A percentile compares a stretch with the other conserved stretches of the same genome.
Conservation (phyloP, 2,113 vertebrate genomes). For the Triplophysa rosa region DNA sequence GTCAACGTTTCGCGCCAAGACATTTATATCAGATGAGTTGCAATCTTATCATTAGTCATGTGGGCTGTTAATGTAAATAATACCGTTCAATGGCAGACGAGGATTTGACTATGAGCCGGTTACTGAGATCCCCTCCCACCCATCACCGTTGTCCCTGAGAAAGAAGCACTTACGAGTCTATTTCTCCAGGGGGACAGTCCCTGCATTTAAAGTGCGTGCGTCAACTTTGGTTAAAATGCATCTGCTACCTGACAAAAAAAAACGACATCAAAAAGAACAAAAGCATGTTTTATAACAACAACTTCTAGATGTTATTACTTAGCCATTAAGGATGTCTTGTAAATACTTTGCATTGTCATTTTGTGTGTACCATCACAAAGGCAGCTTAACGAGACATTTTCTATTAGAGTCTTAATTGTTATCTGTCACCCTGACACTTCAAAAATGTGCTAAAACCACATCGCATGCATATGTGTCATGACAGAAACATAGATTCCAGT, state of each 20-base stretch:
- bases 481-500: not conserved
- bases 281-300: no score
- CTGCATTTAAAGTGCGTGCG: not conserved
- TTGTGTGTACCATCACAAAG: no score
- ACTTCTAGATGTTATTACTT: no score
- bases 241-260: not conserved
- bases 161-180: not conserved
- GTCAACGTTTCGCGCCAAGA: not conserved
- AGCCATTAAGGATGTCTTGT: no score
- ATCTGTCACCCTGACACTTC: not conserved
- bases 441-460: not conserved
- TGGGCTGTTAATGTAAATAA: not conserved
- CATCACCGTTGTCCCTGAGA: not conserved
- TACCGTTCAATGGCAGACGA: not conserved
- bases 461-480: not conserved
- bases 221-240: constrained; percentile 2
- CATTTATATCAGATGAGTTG: not conserved
- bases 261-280: not conserved
- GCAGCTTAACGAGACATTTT: not conserved
- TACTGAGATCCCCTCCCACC: not conserved
- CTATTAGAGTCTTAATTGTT: no score
- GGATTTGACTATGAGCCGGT: not conserved
- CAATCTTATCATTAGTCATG: not conserved
- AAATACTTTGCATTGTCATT: no score
- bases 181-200: constrained; percentile 6